These are phyloP conservation scores for Porites cylindrica DNA, from an alignment of 92 coral and sea anemone genomes.

Conservation along the genomic window DNA sequence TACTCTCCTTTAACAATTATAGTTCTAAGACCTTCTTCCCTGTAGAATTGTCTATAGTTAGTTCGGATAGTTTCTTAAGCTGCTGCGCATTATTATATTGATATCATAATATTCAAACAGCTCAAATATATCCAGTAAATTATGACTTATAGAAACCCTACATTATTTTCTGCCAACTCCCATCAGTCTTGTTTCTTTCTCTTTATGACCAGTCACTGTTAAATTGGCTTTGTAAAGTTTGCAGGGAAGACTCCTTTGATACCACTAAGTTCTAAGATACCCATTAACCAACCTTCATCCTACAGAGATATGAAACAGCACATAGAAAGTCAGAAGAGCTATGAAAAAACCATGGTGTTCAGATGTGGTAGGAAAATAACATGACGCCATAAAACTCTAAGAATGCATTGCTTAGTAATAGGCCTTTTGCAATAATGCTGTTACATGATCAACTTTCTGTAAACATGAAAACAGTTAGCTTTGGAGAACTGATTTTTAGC, in stretches of 20 bases:
- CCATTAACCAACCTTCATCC: conserved; percentile 99
- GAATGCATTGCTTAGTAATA: too few relatives aligned
- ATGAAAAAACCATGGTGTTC: background rate
- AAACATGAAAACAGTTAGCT: too few relatives aligned
- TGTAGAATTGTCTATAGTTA: too few relatives aligned
- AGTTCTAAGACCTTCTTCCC: too few relatives aligned
- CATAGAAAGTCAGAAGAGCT: background rate
- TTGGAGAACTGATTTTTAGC: too few relatives aligned
- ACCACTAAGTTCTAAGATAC: conserved; percentile 79
- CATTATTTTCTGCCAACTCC: background rate
- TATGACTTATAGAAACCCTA: background rate
- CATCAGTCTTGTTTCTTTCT: background rate
- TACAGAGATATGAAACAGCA: conserved; percentile 37
- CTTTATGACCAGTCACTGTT: background rate
- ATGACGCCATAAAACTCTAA: too few relatives aligned
- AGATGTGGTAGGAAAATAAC: too few relatives aligned
- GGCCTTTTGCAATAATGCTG: too few relatives aligned
- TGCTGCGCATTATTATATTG: too few relatives aligned
- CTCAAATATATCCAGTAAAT: background rate
- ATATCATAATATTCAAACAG: background rate
- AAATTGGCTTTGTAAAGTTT: conserved; percentile 86
- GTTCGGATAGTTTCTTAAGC: too few relatives aligned
- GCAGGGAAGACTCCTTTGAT: conserved; percentile 96
- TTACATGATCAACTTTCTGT: too few relatives aligned
- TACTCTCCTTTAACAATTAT: too few relatives aligned